A percentile compares a stretch with the other conserved stretches of the same genome.
Evolutionary conservation across 2,113 vertebrate genomes (phyloP).

Genomic region (Perca fluviatilis): DNA sequence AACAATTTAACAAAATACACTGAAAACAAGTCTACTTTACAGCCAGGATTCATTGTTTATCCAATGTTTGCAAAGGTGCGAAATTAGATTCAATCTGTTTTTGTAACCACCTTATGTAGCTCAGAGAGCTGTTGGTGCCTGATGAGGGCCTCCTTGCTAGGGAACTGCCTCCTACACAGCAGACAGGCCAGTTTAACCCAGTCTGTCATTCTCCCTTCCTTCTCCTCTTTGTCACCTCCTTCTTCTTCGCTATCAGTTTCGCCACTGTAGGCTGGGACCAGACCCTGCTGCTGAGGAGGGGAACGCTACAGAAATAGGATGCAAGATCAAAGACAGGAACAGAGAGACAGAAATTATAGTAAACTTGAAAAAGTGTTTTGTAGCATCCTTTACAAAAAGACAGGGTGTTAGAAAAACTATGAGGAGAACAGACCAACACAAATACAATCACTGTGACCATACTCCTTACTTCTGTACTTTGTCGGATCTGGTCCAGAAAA

Average conservation of each 20-base stretch:
- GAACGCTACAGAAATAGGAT: conserved; percentile 62
- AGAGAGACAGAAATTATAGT: not conserved
- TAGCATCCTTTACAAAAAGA: not conserved
- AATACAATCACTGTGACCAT: not conserved
- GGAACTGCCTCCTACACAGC: conserved; percentile 92
- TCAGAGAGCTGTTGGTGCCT: conserved; percentile 94
- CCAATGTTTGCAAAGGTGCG: not conserved
- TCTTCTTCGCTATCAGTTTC: conserved; percentile 92
- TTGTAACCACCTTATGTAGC: conserved; percentile 88
- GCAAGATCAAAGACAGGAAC: not conserved
- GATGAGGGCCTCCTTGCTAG: conserved; percentile 92
- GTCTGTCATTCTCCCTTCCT: conserved; percentile 89
- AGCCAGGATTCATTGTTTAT: not conserved
- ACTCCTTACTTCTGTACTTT: conserved; percentile 85
- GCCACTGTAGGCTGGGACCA: conserved; percentile 90
- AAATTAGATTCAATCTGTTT: not conserved
- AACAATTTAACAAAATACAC: not conserved
- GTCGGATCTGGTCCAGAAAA: conserved; percentile 88
- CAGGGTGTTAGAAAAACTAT: not conserved
- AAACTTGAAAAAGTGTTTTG: not conserved
- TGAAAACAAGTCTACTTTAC: not conserved
- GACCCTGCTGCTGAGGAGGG: conserved; percentile 79
- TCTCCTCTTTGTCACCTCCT: conserved; percentile 84
- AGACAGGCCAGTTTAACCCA: conserved; percentile 94
- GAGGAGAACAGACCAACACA: not conserved